Base-by-base conservation (phyloP, 1,140 invertebrate genomes). In the Drosophila melanica region DNA sequence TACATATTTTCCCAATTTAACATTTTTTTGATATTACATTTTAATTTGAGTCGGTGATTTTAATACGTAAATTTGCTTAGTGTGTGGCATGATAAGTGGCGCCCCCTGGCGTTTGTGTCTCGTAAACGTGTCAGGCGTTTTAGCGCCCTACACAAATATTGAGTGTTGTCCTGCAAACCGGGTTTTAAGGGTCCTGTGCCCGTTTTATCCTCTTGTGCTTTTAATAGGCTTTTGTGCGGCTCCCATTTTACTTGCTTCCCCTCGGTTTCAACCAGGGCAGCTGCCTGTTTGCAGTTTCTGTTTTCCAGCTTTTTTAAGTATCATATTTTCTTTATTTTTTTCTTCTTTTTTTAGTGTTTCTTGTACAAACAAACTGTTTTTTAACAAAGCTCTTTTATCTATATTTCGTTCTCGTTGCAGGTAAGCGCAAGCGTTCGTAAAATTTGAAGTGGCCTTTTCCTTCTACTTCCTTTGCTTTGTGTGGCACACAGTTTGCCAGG, bases 221-320 rank as follows among this genome's bases (percentile, higher is more conserved):
- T 77, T 86, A 89, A 87, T 89, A 82, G 84, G 79, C 67, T 87
- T 82, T 87, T 76, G 66, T 68, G 58, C 39, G 44, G 48, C 59
- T 87, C 58, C 77, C 64, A 39, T 64, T 65, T 75, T 60, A 69
- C 75, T 70, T 71, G 80, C 37, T 45, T 73, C 3, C 20, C 20
- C 20, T 23, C 18, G 2, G 27, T 7, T 27, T 6, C 27, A 27
- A 27, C 5, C 27, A 27, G 27, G 9, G 23, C 37, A 62, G 42
- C 18, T 18, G 42, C 30, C n/a, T 23, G 41, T 51, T 54, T n/a
- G 11, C 45, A 65, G 44, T 57, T 23, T 33, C 51, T 33, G 12
- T 35, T 55, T 35, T 5, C 41, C 8, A 47, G 30, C 64, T 20
- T 23, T 20, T 59, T 60, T 53, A 51, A 53, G 33, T 57, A 64